Evolutionary conservation across 1,140 invertebrate species (phyloP), one percentile per base, ranked within the genome.

Genomic region (Andrena cerasifolii): DNA sequence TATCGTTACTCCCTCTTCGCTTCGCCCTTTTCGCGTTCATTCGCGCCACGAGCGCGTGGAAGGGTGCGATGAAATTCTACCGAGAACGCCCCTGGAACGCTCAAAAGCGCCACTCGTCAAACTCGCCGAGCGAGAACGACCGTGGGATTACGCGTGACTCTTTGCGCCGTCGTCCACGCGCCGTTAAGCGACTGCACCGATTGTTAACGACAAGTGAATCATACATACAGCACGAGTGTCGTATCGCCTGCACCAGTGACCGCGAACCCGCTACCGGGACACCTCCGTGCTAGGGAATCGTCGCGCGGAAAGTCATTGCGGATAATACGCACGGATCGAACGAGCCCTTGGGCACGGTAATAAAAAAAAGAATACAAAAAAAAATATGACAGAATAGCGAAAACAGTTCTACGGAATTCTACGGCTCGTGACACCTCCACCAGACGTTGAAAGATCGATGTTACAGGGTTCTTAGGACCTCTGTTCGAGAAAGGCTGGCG

Each of bases 371-470:
- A 3, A n/a, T n/a, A n/a, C n/a, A n/a, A n/a, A 49, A 53, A 36
- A 33, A 58, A 51, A 82, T 14, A 2, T 26, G 2, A 51, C 31
- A 70, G 21, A 28, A 53, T n/a, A n/a, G n/a, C 16, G 63, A 43
- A 43, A 14, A 28, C 28, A 80, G 16, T 75, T 63, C 53, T 65
- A 63, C 5, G 14, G 67, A 45, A 62, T 0, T 65, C 68, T 66
- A 66, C 62, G 26, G 53, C 21, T 61, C 12, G 28, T n/a, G 28
- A 83, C 24, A 84, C 82, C 82, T 65, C 26, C 78, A 84, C 81
- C 78, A 79, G 26, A 80, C 63, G 7, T 67, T 28, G n/a, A 72
- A 63, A 70, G 31, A 51, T 79, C 16, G 26, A 28, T 51, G 63
- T n/a, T 49, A 45, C 45, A 51, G 18, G 33, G 43, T 65, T 49